Evolutionary conservation across 2,797 vertebrate species (phyloP), one percentile per base, ranked within the genome.

Genomic region (Apogon hyalosoma): DNA sequence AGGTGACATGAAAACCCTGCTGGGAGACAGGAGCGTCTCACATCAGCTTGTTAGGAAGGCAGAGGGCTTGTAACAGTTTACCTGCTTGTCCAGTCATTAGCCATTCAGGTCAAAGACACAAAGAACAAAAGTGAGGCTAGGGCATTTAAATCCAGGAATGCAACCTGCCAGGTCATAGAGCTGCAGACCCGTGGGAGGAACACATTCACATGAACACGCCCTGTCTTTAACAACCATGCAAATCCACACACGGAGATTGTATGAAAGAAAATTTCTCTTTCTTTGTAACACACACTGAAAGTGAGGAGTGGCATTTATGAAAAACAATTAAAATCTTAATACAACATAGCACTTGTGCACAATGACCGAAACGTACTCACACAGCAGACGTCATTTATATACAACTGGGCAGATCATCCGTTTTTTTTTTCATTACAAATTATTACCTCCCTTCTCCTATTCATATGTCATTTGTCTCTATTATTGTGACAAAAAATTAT

Each of bases 91-190:
- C 61, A 60, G 68, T 82, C 70, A 82, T 89, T 87, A 81, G 39
- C 73, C 69, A 71, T 71, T 74, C 82, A 78, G 82, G 89, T 86
- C 81, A 88, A 82, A 85, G 62, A 73, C 50, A 16, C 15, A 1
- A 21, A 55, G 78, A 88, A 92, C 86, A 87, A 90, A 87, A 76
- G 75, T 21, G 67, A 90, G 83, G 68, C 80, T 83, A 72, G 83
- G 67, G 83, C 77, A 82, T 77, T 85, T 86, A 46, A 78, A 79
- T 80, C 63, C 24, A 87, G 88, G 91, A 94, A 93, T 93, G 91
- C 66, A 79, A 60, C 83, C 80, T 19, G 70, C 84, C 82, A 55
- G 88, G 84, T 90, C 80, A 73, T 75, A 55, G 69, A 51, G 84
- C 69, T 62, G 62, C 19, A 7, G 70, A 68, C 45, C 61, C 48